A percentile compares a stretch with the other conserved stretches of the same genome.
Conservation (phyloP, 2,113 vertebrate genomes). For the Pheucticus melanocephalus region DNA sequence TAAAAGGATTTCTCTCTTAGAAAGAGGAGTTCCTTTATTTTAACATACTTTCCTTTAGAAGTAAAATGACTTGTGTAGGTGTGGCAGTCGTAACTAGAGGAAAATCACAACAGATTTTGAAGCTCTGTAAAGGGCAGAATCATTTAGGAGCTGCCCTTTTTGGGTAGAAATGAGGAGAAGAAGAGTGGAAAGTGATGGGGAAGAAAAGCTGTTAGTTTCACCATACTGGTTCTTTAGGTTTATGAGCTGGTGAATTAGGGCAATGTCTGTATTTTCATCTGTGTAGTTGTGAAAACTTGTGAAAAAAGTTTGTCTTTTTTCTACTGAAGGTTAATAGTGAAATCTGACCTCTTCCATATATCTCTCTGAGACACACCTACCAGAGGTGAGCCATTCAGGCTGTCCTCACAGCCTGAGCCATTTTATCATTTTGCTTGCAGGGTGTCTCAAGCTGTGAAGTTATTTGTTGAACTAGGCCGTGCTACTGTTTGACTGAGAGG, state of each 20-base stretch:
- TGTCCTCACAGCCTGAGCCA: slow-evolving; percentile 2
- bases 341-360: not conserved
- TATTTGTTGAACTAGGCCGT: slow-evolving; percentile 59
- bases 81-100: not conserved
- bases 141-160: not conserved
- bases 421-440: slow-evolving; percentile 23
- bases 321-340: not conserved
- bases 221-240: not conserved
- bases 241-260: not conserved
- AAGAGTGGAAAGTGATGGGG: not conserved
- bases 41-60: not conserved
- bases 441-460: slow-evolving; percentile 60
- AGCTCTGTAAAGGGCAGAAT: not conserved
- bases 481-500: slow-evolving; percentile 67
- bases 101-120: not conserved
- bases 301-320: not conserved
- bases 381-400: not conserved
- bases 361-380: not conserved
- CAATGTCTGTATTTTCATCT: not conserved
- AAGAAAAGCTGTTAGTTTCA: not conserved
- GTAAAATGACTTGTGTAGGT: not conserved
- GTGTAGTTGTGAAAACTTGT: not conserved
- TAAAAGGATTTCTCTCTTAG: not conserved
- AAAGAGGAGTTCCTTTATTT: not conserved
- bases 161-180: not conserved